phyloP scores from a whole-genome alignment of 2,113 vertebrate genomes.

The Rallus limicola region DNA sequence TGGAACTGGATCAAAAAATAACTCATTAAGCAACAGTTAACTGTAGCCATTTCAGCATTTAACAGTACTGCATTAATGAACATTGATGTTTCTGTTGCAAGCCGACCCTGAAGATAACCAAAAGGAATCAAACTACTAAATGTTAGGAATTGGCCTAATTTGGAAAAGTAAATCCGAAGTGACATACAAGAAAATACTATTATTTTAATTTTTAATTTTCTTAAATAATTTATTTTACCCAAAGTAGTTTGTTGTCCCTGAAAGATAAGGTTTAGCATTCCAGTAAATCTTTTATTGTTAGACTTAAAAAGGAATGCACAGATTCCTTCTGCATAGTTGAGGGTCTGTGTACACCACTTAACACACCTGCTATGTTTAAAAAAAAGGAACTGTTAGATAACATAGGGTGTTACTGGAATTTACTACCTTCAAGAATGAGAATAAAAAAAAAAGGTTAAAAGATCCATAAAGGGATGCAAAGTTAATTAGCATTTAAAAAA shows the following conservation, averaged over 20 bases:
- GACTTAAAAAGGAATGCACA: not conserved
- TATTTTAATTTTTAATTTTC: not conserved
- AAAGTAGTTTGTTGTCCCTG: not conserved
- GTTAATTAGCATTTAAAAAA: not conserved
- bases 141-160: not conserved
- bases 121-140: not conserved
- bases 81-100: not conserved
- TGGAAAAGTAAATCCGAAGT: not conserved
- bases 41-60: not conserved
- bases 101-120: not conserved
- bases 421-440: not conserved
- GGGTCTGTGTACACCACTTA: not conserved
- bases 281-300: not conserved
- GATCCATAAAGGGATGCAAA: not conserved
- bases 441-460: not conserved
- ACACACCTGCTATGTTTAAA: not conserved
- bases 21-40: not conserved
- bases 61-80: not conserved
- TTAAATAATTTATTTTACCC: not conserved
- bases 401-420: not conserved
- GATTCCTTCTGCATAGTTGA: not conserved
- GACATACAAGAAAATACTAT: not conserved
- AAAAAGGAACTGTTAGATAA: not conserved
- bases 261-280: not conserved
- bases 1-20: slow-evolving; percentile 18